Base-by-base conservation (phyloP, 1,140 invertebrate genomes). In the Tyrophagus putrescentiae region DNA sequence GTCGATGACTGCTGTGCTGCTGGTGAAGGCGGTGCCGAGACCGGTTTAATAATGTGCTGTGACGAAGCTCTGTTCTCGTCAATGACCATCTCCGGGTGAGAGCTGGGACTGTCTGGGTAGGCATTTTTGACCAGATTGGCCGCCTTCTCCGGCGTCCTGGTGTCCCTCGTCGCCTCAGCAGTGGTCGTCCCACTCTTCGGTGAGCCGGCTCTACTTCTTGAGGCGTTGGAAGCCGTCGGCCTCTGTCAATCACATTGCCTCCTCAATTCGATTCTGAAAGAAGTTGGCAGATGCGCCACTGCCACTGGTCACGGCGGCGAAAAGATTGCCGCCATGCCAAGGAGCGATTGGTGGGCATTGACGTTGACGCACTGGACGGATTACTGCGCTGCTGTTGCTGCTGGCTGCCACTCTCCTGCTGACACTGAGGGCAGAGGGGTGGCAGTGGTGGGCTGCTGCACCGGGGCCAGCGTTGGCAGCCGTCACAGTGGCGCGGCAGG, bases 221-320 rank as follows among this genome's bases (percentile, higher is more conserved):
- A n/a, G 50, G 31, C 16, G 60, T 48, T 42, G 32, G 41, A 53
- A 34, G 11, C 42, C 33, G 1, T n/a, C 18, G 21, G 36, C 48
- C 29, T n/a, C 4, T 11, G 77, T 78, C 23, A 82, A 86, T 60
- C 85, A 77, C 85, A 92, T 89, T 32, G 86, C 87, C 72, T 92
- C 86, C 9, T 84, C 85, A 61, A 93, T 92, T 66, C 85, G 80
- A 70, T 85, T 89, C 66, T 88, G 87, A 0, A 93, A 85, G 71
- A 92, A 87, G 72, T 90, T 33, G 25, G 11, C 39, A 6, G 39
- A 7, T 7, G 21, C 23, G 39, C 29, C 21, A 6, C 13, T 11
- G 11, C 28, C 18, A 32, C 5, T 21, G 6, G 29, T 32, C 18
- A n/a, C 6, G 13, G 23, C 21, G 16, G 21, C 31, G 18, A 13